These are phyloP conservation scores for Ictidomys tridecemlineatus DNA, from an alignment of 2,113 vertebrate species.

Conservation along the genomic window DNA sequence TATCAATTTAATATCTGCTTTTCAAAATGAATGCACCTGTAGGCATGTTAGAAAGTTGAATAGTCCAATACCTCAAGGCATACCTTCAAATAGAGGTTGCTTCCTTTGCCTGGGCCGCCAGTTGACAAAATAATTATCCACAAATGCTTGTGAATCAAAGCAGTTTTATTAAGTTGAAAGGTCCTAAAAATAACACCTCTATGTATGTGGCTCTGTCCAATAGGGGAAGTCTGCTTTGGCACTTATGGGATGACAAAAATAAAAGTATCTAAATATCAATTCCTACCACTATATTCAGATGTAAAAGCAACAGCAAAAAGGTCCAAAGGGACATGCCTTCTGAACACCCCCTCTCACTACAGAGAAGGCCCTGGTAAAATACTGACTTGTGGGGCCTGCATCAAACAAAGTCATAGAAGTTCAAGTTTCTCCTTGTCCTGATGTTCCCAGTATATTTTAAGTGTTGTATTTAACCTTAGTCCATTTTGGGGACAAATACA, in stretches of 20 bases:
- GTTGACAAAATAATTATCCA: not conserved
- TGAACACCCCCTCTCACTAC: not conserved
- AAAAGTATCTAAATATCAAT: not conserved
- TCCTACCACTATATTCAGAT: not conserved
- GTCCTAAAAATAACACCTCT: not conserved
- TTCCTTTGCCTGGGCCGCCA: not conserved
- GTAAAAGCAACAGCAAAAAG: not conserved
- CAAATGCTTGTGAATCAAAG: not conserved
- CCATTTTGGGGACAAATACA: not conserved
- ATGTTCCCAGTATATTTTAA: not conserved
- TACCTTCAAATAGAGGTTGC: too few species aligned
- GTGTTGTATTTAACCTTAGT: not conserved
- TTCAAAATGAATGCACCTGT: not conserved
- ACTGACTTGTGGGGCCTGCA: not conserved
- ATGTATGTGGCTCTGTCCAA: not conserved
- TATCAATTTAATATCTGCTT: not conserved
- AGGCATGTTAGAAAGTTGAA: not conserved
- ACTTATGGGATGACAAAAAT: not conserved
- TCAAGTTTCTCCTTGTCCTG: not conserved
- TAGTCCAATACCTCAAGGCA: not conserved
- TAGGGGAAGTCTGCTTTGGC: not conserved
- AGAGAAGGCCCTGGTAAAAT: not conserved
- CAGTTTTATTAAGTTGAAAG: not conserved
- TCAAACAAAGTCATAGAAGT: not conserved
- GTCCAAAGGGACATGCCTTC: not conserved